A percentile compares a stretch with the other conserved stretches of the same genome.
Conservation (phyloP, 2,888 invertebrate species). For the Tethea ocularis region DNA sequence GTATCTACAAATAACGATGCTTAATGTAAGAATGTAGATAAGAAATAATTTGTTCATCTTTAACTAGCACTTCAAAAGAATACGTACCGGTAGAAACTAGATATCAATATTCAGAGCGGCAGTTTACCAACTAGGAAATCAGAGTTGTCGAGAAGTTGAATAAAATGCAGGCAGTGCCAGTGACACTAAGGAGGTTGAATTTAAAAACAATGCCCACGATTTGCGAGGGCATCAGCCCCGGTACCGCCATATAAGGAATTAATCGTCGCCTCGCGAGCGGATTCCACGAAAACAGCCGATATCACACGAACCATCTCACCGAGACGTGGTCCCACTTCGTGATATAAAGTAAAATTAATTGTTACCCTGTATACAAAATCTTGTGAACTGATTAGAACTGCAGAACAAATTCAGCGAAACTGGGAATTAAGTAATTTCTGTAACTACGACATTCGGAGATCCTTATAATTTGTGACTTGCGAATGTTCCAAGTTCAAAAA, state of each 20-base stretch:
- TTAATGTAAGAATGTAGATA: constrained; percentile 11
- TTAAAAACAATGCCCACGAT: constrained; percentile 40
- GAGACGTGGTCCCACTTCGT: constrained; percentile 12
- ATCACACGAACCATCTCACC: constrained; percentile 38
- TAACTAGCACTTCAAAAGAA: not conserved
- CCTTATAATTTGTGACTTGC: too few relatives aligned
- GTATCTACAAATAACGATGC: constrained; percentile 3
- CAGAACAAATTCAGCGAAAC: too few relatives aligned
- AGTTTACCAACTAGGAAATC: not conserved
- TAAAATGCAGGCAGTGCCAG: not conserved
- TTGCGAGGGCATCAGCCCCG: constrained; percentile 38
- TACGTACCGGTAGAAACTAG: not conserved
- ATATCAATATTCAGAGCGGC: not conserved
- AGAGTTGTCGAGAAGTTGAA: not conserved
- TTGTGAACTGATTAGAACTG: not conserved
- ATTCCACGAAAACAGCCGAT: constrained; percentile 44
- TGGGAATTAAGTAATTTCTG: too few relatives aligned
- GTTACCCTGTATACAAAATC: not conserved
- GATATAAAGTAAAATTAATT: not conserved
- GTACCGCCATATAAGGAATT: constrained; percentile 41
- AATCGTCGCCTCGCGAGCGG: constrained; percentile 43
- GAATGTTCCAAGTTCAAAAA: too few relatives aligned
- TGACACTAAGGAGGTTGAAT: constrained; percentile 29
- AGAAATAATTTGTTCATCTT: constrained; percentile 19
- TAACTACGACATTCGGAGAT: too few relatives aligned